These are phyloP conservation scores for Calameuta pallipes DNA, from an alignment of 2,888 invertebrate species.

Conservation along the genomic window DNA sequence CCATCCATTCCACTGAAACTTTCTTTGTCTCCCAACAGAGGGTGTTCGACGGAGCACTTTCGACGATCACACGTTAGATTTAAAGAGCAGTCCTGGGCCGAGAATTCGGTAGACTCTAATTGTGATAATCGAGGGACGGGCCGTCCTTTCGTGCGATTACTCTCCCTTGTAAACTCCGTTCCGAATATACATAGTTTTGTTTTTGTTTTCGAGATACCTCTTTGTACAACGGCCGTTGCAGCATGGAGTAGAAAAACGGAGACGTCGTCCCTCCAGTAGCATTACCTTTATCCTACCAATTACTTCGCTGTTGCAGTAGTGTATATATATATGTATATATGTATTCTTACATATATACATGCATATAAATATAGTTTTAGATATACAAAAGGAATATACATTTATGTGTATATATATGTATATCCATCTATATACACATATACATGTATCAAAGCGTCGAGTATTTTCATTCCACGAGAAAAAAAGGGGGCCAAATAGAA, in stretches of 20 bases:
- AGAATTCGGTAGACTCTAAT: conserved; percentile 53
- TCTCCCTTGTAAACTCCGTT: not conserved
- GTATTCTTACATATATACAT: conserved; percentile 12
- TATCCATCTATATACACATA: conserved; percentile 26
- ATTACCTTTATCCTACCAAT: conserved; percentile 42
- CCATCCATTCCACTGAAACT: not conserved
- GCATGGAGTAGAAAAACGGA: conserved; percentile 8
- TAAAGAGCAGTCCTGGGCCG: conserved; percentile 22
- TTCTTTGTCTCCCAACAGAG: not conserved
- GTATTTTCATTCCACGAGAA: conserved; percentile 10
- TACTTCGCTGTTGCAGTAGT: conserved; percentile 19
- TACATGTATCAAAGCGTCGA: conserved; percentile 14
- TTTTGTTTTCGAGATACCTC: not conserved
- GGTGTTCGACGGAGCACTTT: not conserved
- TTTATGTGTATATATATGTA: conserved; percentile 33
- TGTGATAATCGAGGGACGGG: conserved; percentile 61
- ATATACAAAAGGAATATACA: conserved; percentile 41
- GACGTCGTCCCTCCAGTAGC: conserved; percentile 51
- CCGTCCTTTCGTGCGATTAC: not conserved
- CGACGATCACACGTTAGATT: not conserved
- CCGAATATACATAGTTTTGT: not conserved
- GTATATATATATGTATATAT: conserved; percentile 12
- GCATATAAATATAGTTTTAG: conserved; percentile 31
- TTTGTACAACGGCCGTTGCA: not conserved
- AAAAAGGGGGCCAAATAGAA: conserved; percentile 1